These are phyloP conservation scores for Drosophila mayri DNA, from an alignment of 1,140 invertebrate genomes.

Conservation along the genomic window DNA sequence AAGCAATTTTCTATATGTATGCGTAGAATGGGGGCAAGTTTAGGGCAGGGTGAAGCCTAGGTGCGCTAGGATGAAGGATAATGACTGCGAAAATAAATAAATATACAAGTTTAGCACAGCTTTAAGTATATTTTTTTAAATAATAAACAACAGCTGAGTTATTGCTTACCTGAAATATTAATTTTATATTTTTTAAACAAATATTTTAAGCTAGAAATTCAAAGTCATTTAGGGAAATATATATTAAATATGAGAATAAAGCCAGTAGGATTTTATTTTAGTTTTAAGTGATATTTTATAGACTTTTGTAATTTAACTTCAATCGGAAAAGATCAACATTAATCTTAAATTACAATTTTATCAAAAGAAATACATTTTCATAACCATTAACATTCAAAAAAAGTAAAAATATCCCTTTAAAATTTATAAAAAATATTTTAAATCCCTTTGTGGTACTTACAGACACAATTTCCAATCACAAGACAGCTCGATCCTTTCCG, in stretches of 20 bases:
- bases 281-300: neutral
- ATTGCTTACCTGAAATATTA: too few species aligned
- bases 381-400: neutral
- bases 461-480: neutral
- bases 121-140: neutral
- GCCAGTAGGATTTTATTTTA: neutral
- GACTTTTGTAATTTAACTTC: too few species aligned
- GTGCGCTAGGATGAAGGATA: constrained; percentile 20
- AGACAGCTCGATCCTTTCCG: constrained; percentile 26
- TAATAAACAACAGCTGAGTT: neutral
- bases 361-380: neutral
- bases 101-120: neutral
- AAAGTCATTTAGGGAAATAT: neutral
- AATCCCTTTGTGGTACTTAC: neutral
- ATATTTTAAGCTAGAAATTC: too few species aligned
- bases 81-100: neutral
- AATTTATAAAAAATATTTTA: neutral
- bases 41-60: constrained; percentile 15
- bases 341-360: too few species aligned
- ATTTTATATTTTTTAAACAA: neutral
- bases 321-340: too few species aligned
- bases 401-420: fast-evolving
- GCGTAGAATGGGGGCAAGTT: constrained; percentile 27
- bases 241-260: neutral
- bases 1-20: constrained; percentile 54